Base-by-base conservation (phyloP, 2,888 invertebrate species). In the Glaucopsyche alexis region DNA sequence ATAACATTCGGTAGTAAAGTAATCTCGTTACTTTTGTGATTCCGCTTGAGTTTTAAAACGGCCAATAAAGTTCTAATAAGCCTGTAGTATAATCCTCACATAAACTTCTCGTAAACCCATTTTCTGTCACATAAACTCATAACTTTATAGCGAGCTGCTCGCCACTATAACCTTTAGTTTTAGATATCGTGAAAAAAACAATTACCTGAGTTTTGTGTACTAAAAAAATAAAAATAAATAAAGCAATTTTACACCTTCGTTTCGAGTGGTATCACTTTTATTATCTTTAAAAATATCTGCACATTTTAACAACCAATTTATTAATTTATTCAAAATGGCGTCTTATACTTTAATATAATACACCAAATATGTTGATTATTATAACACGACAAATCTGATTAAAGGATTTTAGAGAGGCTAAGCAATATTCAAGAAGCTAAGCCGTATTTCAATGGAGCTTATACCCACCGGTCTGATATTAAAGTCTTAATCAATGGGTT, bases 91-190 rank as follows among this genome's bases (percentile, higher is more conserved):
- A 67, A 45, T 67, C 67, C 45, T 45, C 67, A 19, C 60, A 67
- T 67, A 67, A 67, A 67, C 45, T 42, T 66, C 42, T 16, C 67
- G 16, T 67, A 45, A 67, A 47, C n/a, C 16, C 45, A 67, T 67
- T 67, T 42, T 67, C 67, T 67, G 67, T 67, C 67, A 42, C 42
- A 45, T 67, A 67, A 67, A 67, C 45, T 67, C 42, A 67, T 67
- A 42, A 67, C 16, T 67, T 67, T 66, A 66, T 42, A n/a, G 67
- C 67, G 4, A n/a, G 13, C 16, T 67, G 29, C 60, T 29, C 13
- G 60, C 13, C 29, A 60, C 14, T 38, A 60, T 29, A 29, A 13
- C 29, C 60, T 29, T 29, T 38, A 60, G 29, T 38, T 60, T 60
- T 29, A 29, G 7, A 60, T 60, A 55, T 11, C n/a, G n/a, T n/a